Evolutionary conservation across 2,113 vertebrate species (phyloP), one percentile per base, ranked within the genome.

Genomic region (Pteronura brasiliensis): DNA sequence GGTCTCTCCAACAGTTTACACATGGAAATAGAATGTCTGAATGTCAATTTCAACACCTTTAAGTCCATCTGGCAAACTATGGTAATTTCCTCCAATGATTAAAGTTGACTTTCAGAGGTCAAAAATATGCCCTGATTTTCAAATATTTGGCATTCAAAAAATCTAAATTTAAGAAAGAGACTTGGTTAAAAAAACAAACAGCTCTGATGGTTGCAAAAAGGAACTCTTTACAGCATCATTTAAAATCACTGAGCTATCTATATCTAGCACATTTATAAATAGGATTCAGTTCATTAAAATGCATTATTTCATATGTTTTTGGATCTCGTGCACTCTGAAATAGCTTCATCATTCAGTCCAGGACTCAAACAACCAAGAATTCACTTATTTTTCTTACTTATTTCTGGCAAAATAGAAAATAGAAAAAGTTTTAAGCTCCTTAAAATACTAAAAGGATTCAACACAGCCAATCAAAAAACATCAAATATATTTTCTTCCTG

Each of bases 301-400:
- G 4, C 47, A 71, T 84, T 80, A 76, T 31, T 90, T 47, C 52
- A 92, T 71, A 83, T 63, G 39, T 65, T 92, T 95, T 63, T 87
- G 18, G 42, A 94, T 65, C 31, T 86, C 81, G 61, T 1, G 13
- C 21, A 92, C 7, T 79, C 34, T 55, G 34, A 93, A 39, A 71
- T 12, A 76, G 52, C 25, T 67, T 77, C 81, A 82, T 61, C 39
- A 93, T 72, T 93, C 47, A 81, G 15, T 71, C n/a, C 85, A 61
- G 20, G 85, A 94, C 36, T 94, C 52, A 88, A 95, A 76, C 21
- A 92, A 76, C 8, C 14, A 92, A 88, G 84, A 89, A 49, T 23
- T 47, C 42, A 97, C 52, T 55, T 80, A 89, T 67, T 67, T 95
- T 87, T 90, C 42, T 93, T 89, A 36, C 65, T 83, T 96, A 67